These are phyloP conservation scores for Ctenodactylus gundi DNA, from an alignment of 2,113 vertebrate species.

Conservation along the genomic window DNA sequence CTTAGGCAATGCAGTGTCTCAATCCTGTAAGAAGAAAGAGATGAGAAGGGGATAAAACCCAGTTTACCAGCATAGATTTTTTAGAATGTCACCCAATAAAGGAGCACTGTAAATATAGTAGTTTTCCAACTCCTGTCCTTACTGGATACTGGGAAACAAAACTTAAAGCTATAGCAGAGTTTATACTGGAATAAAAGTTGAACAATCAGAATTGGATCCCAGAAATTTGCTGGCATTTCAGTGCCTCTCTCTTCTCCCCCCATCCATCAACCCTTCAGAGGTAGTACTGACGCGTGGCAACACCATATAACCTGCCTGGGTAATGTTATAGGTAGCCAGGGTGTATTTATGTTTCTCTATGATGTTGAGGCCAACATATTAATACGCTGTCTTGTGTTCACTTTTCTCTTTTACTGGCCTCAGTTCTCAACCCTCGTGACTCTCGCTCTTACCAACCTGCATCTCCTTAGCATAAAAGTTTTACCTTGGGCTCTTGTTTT, in stretches of 20 bases:
- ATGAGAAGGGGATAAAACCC: not conserved
- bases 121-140: not conserved
- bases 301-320: not conserved
- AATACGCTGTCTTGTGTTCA: not conserved
- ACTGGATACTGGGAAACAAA: not conserved
- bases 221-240: not conserved
- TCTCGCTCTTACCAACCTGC: not conserved
- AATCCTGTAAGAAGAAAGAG: not conserved
- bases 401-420: not conserved
- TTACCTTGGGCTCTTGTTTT: not conserved
- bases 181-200: not conserved
- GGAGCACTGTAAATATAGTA: not conserved
- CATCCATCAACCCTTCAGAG: not conserved
- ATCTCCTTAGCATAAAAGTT: not conserved
- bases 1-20: not conserved
- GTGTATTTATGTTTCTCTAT: not conserved
- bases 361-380: not conserved
- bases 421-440: not conserved
- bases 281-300: not conserved
- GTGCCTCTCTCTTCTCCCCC: not conserved
- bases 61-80: not conserved
- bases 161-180: not conserved
- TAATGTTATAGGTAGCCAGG: not conserved
- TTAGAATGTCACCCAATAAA: not conserved
- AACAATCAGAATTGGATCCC: not conserved